A percentile compares a stretch with the other conserved stretches of the same genome.
Conservation (phyloP, 2,888 invertebrate genomes). For the Agrotis ipsilon region DNA sequence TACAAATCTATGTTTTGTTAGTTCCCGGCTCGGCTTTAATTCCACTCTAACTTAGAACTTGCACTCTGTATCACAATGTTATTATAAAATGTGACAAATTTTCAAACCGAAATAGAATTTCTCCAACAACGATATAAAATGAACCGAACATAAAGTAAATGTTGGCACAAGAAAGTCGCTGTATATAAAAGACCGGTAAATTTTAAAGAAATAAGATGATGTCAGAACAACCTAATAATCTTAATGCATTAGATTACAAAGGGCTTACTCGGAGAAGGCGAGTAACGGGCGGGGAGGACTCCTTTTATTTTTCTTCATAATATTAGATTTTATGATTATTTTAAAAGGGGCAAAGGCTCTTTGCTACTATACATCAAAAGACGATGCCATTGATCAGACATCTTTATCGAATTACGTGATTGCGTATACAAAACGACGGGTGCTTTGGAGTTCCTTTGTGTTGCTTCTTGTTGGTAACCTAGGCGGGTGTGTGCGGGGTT, state of each 20-base stretch:
- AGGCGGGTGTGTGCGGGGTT: slow-evolving; percentile 67
- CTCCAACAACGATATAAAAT: slow-evolving; percentile 33
- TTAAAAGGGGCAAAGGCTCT: slow-evolving; percentile 78
- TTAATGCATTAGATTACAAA: slow-evolving; percentile 88
- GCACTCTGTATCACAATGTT: slow-evolving; percentile 26
- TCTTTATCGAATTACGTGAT: slow-evolving; percentile 78
- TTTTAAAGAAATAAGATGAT: slow-evolving; percentile 81
- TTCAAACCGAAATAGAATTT: slow-evolving; percentile 33
- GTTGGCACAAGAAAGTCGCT: slow-evolving; percentile 54
- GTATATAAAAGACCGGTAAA: slow-evolving; percentile 74
- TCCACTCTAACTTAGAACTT: slow-evolving; percentile 48
- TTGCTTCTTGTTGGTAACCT: slow-evolving; percentile 71
- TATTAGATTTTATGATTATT: slow-evolving; percentile 86
- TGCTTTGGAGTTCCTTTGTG: slow-evolving; percentile 75
- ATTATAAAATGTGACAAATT: slow-evolving; percentile 52
- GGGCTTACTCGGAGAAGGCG: slow-evolving; percentile 73
- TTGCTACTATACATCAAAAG: slow-evolving; percentile 75
- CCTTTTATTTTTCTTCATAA: slow-evolving; percentile 82
- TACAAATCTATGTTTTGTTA: slow-evolving; percentile 69
- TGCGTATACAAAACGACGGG: slow-evolving; percentile 67
- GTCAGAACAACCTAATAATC: slow-evolving; percentile 85
- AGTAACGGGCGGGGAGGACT: slow-evolving; percentile 71
- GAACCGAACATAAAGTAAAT: slow-evolving; percentile 54
- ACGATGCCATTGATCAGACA: slow-evolving; percentile 73
- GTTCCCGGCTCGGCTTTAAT: slow-evolving; percentile 61